phyloP scores from a whole-genome alignment of 2,113 vertebrate species.

The Grammomys dolichurus region DNA sequence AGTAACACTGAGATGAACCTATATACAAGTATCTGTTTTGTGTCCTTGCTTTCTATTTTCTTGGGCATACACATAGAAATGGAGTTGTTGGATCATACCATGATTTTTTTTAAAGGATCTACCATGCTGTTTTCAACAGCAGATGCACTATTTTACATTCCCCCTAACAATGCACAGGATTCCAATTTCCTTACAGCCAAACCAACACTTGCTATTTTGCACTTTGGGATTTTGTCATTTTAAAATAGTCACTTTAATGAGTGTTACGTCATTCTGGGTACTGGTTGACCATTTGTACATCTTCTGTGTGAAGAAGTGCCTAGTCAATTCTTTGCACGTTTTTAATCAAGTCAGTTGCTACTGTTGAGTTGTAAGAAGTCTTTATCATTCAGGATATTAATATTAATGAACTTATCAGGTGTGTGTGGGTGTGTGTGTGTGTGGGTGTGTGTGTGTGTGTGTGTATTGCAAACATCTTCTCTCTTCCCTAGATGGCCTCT shows the following conservation, averaged over 20 bases:
- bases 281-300: neutral
- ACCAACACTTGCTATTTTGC: neutral
- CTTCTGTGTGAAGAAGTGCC: conserved; percentile 23
- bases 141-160: conserved; percentile 14
- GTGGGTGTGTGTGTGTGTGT: conserved; percentile 44
- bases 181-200: conserved; percentile 5
- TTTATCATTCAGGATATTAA: conserved; percentile 25
- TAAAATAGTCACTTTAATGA: neutral
- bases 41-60: neutral
- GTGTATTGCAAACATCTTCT: conserved; percentile 39
- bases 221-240: neutral
- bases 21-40: neutral
- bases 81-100: neutral
- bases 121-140: neutral
- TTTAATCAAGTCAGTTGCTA: neutral
- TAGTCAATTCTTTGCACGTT: neutral
- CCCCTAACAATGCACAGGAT: neutral
- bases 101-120: neutral
- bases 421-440: neutral
- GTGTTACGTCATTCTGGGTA: neutral
- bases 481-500: neutral
- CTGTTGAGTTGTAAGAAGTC: neutral
- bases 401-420: conserved; percentile 10
- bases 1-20: neutral
- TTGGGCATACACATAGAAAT: neutral